phyloP scores from a whole-genome alignment of 2,888 invertebrate species.

The Capitulum mitella region DNA sequence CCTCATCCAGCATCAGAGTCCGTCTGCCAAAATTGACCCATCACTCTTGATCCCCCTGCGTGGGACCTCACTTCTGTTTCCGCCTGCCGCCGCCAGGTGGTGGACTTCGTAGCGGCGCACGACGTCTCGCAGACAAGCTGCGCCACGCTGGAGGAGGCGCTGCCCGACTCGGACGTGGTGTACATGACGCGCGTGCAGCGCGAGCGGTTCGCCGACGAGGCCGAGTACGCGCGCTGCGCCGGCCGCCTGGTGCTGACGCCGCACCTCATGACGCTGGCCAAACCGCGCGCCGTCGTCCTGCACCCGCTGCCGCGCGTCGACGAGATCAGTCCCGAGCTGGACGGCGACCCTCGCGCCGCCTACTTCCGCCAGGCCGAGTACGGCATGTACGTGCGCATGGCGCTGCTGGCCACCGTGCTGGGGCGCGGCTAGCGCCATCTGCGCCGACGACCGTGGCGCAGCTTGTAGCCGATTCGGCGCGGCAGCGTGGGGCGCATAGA shows the following conservation, averaged over 20 bases:
- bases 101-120: not conserved
- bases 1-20: not conserved
- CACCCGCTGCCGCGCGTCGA: conserved; percentile 92
- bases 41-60: not conserved
- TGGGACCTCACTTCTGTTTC: not conserved
- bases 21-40: not conserved
- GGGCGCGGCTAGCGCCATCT: conserved; percentile 45
- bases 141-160: conserved; percentile 63
- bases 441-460: not conserved
- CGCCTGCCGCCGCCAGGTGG: not conserved
- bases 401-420: conserved; percentile 82
- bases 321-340: conserved; percentile 92
- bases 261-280: conserved; percentile 88
- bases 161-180: conserved; percentile 90
- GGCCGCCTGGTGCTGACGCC: conserved; percentile 88
- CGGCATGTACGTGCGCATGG: conserved; percentile 98
- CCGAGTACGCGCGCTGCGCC: conserved; percentile 80
- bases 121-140: conserved; percentile 33
- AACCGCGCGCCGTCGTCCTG: conserved; percentile 90
- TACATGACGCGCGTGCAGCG: conserved; percentile 98
- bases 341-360: conserved; percentile 92
- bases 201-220: conserved; percentile 75
- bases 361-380: conserved; percentile 98
- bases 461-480: not conserved
- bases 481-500: not conserved